These are phyloP conservation scores for Orientallactaga sibirica DNA, from an alignment of 2,797 vertebrate species.

Conservation along the genomic window DNA sequence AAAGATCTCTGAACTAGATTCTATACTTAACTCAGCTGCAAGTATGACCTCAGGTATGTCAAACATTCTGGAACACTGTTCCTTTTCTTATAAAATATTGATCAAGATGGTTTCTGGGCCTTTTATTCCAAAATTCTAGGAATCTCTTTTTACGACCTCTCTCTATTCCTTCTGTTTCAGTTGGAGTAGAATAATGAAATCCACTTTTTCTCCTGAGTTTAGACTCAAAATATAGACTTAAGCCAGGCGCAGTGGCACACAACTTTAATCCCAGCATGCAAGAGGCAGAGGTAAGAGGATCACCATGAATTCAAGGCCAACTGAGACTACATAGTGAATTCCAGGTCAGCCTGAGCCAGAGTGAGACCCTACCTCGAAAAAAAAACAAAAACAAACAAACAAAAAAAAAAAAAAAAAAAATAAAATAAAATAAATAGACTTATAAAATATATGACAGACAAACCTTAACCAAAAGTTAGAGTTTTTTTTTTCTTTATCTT, in stretches of 20 bases:
- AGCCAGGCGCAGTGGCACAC: too few relatives aligned
- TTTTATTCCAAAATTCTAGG: not conserved
- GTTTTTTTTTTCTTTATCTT: not conserved
- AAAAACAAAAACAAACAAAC: too few relatives aligned
- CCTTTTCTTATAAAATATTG: not conserved
- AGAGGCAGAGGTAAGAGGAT: too few relatives aligned
- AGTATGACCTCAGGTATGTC: not conserved
- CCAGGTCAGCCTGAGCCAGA: too few relatives aligned
- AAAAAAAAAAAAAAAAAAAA: too few relatives aligned
- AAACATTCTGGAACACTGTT: not conserved
- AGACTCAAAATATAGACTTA: not conserved
- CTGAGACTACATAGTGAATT: too few relatives aligned
- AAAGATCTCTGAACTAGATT: constrained; percentile 7
- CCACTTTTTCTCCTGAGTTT: not conserved
- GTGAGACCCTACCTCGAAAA: too few relatives aligned
- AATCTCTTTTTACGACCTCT: not conserved
- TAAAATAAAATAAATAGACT: too few relatives aligned
- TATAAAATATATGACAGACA: not conserved
- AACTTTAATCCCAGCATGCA: too few relatives aligned
- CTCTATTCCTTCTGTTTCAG: not conserved
- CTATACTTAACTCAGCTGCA: not conserved
- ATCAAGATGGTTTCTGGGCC: not conserved
- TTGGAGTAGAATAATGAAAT: not conserved
- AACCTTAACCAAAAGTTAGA: not conserved
- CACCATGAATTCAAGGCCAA: too few relatives aligned